Evolutionary conservation across 2,797 vertebrate genomes (phyloP).

Genomic region (Trichosurus vulpecula): DNA sequence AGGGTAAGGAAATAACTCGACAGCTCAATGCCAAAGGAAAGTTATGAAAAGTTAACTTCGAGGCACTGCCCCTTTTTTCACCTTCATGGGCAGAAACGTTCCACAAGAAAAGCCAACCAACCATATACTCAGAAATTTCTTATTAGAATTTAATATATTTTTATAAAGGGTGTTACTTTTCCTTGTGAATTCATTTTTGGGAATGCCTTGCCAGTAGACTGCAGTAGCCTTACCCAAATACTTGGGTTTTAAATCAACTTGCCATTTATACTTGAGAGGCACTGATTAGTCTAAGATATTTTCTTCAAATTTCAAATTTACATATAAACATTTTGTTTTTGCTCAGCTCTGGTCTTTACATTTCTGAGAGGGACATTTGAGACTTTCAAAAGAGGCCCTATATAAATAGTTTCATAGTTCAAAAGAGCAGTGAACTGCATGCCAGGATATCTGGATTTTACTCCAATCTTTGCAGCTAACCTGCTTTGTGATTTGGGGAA

Average conservation of each 20-base stretch:
- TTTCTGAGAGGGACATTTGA: not conserved
- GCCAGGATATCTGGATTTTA: not conserved
- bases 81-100: conserved; percentile 63
- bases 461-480: not conserved
- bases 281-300: not conserved
- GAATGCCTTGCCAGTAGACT: conserved; percentile 1
- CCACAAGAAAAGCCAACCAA: conserved; percentile 65
- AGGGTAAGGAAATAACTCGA: conserved; percentile 66
- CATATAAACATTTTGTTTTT: not conserved
- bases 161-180: conserved; percentile 19
- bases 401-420: not conserved
- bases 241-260: not conserved
- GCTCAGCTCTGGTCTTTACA: not conserved
- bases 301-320: not conserved
- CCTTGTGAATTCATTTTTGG: conserved; percentile 18
- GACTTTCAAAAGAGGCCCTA: not conserved
- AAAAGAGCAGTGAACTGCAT: not conserved
- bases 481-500: not conserved
- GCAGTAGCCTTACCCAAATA: conserved; percentile 14
- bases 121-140: conserved; percentile 27
- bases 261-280: conserved; percentile 15
- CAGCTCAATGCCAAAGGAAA: conserved; percentile 66
- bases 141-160: conserved; percentile 37
- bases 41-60: conserved; percentile 63
- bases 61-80: conserved; percentile 68